phyloP scores from a whole-genome alignment of 2,113 vertebrate species.

The Mustela lutreola region DNA sequence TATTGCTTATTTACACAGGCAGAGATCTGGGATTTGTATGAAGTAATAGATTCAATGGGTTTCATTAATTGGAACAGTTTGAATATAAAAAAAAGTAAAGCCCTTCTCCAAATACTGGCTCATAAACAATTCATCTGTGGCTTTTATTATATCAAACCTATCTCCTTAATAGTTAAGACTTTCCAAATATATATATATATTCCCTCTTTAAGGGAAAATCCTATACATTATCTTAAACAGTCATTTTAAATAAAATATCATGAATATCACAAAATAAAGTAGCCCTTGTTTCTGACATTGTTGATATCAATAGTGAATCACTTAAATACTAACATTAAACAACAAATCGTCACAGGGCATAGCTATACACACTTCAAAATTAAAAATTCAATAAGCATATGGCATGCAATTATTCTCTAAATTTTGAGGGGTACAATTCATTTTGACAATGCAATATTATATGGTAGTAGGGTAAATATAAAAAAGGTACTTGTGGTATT shows the following conservation, averaged over 20 bases:
- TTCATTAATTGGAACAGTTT: neutral
- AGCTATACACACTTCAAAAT: neutral
- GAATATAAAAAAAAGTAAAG: neutral
- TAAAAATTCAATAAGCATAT: neutral
- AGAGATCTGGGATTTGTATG: neutral
- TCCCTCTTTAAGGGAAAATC: neutral
- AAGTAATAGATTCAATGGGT: neutral
- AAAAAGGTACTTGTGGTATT: neutral
- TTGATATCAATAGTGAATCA: neutral
- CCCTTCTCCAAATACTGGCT: neutral
- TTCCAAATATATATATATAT: neutral
- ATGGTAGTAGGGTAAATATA: neutral
- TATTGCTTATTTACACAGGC: neutral
- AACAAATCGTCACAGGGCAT: neutral
- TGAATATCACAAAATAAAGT: neutral
- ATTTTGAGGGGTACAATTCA: neutral
- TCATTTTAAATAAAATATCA: slow-evolving; percentile 21
- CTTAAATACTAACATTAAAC: neutral
- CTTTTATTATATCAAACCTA: neutral
- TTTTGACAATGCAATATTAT: neutral
- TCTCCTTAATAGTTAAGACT: neutral
- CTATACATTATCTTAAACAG: neutral
- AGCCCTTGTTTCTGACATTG: neutral
- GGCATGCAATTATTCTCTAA: neutral
- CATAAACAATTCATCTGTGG: neutral